A percentile compares a stretch with the other conserved stretches of the same genome.
phyloP scores from a whole-genome alignment of 2,888 invertebrate species.

The Erannis defoliaria region DNA sequence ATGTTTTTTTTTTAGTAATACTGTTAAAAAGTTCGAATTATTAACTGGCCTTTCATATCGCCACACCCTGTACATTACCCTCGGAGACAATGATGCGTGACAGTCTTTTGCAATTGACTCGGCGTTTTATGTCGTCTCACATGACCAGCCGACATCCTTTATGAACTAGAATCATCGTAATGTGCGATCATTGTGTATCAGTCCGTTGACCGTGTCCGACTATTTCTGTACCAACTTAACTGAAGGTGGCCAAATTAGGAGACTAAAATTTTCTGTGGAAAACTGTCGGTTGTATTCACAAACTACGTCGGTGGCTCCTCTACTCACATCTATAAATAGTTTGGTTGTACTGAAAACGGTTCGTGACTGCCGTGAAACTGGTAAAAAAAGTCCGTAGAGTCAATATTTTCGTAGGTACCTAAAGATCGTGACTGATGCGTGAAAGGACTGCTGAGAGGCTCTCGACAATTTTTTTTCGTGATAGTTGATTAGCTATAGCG shows the following conservation, averaged over 20 bases:
- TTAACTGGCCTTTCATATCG: conserved; percentile 2
- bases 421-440: conserved; percentile 30
- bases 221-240: conserved; percentile 26
- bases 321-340: not conserved
- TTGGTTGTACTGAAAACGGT: conserved; percentile 8
- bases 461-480: conserved; percentile 22
- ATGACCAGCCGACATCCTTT: conserved; percentile 32
- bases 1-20: no score
- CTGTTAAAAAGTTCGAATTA: not conserved
- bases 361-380: conserved; percentile 26
- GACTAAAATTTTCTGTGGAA: not conserved
- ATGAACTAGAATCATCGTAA: conserved; percentile 18
- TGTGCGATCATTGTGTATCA: conserved; percentile 38
- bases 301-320: not conserved
- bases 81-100: conserved; percentile 39
- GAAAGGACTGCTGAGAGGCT: conserved; percentile 26
- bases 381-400: conserved; percentile 20
- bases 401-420: conserved; percentile 25
- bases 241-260: not conserved
- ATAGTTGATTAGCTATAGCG: conserved; percentile 22
- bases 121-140: conserved; percentile 40
- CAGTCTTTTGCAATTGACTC: conserved; percentile 41
- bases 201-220: conserved; percentile 42
- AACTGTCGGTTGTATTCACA: not conserved
- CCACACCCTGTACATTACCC: conserved; percentile 29